A percentile compares a stretch with the other conserved stretches of the same genome.
These are phyloP conservation scores for Oncorhynchus nerka DNA, from an alignment of 2,113 vertebrate species.

Conservation along the genomic window DNA sequence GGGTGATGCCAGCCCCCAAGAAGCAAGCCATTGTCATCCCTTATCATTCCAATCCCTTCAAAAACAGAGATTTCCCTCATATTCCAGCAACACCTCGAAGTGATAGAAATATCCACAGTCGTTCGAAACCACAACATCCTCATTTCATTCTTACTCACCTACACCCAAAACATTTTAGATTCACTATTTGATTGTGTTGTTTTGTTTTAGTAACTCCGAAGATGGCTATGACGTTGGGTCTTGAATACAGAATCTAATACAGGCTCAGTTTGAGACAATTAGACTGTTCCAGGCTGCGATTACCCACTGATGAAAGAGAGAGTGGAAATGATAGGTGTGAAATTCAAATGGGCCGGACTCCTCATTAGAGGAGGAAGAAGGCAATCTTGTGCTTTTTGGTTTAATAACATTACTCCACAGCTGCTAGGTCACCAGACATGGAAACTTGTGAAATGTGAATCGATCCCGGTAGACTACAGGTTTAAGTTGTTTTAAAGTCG, in stretches of 20 bases:
- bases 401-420: slow-evolving; percentile 59
- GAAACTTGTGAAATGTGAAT: slow-evolving; percentile 9
- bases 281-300: slow-evolving; percentile 28
- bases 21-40: too few relatives aligned
- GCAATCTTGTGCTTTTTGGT: slow-evolving; percentile 60
- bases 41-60: neutral
- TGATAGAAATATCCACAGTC: neutral
- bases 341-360: slow-evolving; percentile 40
- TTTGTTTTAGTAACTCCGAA: too few relatives aligned
- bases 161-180: neutral
- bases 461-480: too few relatives aligned
- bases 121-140: neutral
- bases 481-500: too few relatives aligned
- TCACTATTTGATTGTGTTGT: slow-evolving; percentile 15
- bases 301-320: slow-evolving; percentile 31
- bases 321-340: slow-evolving; percentile 41
- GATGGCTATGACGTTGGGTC: neutral
- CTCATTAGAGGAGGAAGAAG: slow-evolving; percentile 54
- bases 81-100: neutral
- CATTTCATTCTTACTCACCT: neutral
- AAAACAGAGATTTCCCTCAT: neutral
- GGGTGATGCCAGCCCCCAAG: too few relatives aligned
- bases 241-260: slow-evolving; percentile 22
- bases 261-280: slow-evolving; percentile 34
- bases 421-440: slow-evolving; percentile 36